phyloP scores from a whole-genome alignment of 2,888 invertebrate species.

The Lasioglossum leucozonium region DNA sequence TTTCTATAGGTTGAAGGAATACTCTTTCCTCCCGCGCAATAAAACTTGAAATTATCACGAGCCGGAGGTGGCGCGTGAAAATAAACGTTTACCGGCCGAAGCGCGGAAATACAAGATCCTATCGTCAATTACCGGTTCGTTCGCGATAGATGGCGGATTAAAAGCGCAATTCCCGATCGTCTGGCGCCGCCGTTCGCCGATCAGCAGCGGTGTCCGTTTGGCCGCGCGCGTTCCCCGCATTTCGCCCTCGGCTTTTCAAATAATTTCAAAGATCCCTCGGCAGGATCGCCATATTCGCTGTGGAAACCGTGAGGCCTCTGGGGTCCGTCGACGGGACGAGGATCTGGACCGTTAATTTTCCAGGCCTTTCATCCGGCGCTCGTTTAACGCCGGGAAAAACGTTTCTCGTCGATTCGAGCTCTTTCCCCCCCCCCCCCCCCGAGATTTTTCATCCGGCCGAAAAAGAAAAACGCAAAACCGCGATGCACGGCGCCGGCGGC shows the following conservation, averaged over 20 bases:
- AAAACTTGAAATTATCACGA: background rate
- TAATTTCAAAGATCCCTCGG: background rate
- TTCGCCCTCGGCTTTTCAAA: background rate
- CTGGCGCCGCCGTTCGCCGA: background rate
- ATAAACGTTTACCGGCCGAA: background rate
- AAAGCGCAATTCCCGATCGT: background rate
- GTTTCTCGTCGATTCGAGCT: background rate
- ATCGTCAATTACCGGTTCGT: background rate
- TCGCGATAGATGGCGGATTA: background rate
- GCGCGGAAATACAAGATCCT: background rate
- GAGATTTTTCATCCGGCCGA: conserved; percentile 5
- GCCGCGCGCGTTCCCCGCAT: background rate
- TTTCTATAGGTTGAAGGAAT: too few relatives aligned
- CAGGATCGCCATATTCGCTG: background rate
- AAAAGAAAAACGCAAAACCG: background rate
- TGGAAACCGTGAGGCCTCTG: background rate
- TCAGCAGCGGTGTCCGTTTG: background rate
- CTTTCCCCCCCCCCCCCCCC: background rate
- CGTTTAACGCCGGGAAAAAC: conserved; percentile 15
- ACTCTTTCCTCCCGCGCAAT: background rate
- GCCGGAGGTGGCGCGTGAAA: background rate
- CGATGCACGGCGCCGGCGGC: background rate
- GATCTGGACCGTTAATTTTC: background rate
- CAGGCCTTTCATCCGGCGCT: background rate
- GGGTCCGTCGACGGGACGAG: background rate